Base-by-base conservation (phyloP, 2,888 invertebrate genomes). In the Pediacus dermestoides region DNA sequence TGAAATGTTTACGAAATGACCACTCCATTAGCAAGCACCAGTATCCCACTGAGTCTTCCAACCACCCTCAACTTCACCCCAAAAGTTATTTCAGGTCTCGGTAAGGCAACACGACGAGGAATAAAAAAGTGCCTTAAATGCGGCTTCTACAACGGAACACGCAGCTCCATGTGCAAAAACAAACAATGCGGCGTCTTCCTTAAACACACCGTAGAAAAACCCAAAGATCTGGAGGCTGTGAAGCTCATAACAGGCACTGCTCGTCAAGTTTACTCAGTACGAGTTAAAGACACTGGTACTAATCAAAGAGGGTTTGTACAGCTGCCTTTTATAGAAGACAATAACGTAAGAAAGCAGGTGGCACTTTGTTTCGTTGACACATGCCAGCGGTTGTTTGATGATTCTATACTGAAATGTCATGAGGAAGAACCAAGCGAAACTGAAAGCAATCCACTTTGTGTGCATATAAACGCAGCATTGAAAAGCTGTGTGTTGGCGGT, bases 291-390 rank as follows among this genome's bases (percentile, higher is more conserved):
- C 47, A 75, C 78, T 46, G 81, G 82, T 0, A 78, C 81, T 1
- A 82, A 85, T 43, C 78, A 80, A 36, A 70, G 88, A 23, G 85
- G 82, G 13, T 88, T 88, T 64, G 87, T 88, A 1, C 82, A 82
- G 45, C 70, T 65, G 53, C 74, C 63, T 54, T 70, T 62, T 46
- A 68, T 51, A 44, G 52, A 53, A 33, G 54, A 53, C 13, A 55
- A 43, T 27, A 48, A 42, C 25, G 38, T 58, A 14, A 46, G 59
- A 9, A 55, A 60, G 2, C 58, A 67, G 42, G 62, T 63, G 6
- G 65, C 76, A 1, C 60, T 77, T 25, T 79, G 78, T 57, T 78
- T 77, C 59, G 76, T 78, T 1, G 75, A 76, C 43, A 71, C 73
- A 22, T 78, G 78, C 52, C 74, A 75, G 48, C 64, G 73, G 39